A percentile compares a stretch with the other conserved stretches of the same genome.
Conservation (phyloP, 2,797 vertebrate genomes). For the Champsocephalus esox region DNA sequence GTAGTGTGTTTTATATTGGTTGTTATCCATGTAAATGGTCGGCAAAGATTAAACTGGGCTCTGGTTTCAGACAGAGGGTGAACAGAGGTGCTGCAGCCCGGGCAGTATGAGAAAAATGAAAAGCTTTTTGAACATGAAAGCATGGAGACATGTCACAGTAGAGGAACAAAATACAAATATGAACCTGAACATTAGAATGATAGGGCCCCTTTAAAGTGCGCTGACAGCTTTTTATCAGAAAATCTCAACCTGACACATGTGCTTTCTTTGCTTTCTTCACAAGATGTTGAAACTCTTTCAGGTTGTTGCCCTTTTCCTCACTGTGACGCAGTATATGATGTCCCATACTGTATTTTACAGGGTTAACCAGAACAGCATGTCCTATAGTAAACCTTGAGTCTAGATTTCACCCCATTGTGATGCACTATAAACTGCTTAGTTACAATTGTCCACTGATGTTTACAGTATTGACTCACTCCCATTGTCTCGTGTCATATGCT, state of each 20-base stretch:
- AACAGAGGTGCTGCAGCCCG: too few species aligned
- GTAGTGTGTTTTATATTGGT: too few species aligned
- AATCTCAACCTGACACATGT: slow-evolving; percentile 9
- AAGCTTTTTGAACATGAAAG: too few species aligned
- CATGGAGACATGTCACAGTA: too few species aligned
- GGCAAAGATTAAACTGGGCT: too few species aligned
- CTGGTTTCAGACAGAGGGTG: too few species aligned
- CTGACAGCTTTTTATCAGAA: slow-evolving; percentile 29
- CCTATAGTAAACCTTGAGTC: slow-evolving; percentile 76
- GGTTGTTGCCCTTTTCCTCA: slow-evolving; percentile 9
- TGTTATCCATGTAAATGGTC: too few species aligned
- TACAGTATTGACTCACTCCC: slow-evolving; percentile 70
- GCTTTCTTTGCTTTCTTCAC: slow-evolving; percentile 6
- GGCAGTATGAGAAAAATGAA: too few species aligned
- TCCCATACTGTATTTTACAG: slow-evolving; percentile 30
- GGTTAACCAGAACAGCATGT: slow-evolving; percentile 58
- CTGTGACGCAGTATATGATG: slow-evolving; percentile 9
- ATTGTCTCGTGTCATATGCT: slow-evolving; percentile 71
- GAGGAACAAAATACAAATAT: too few species aligned
- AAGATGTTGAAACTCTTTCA: slow-evolving; percentile 23
- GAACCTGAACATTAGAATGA: too few species aligned
- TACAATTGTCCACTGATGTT: slow-evolving; percentile 68
- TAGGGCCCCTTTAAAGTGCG: slow-evolving; percentile 2
- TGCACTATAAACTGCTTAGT: slow-evolving; percentile 67
- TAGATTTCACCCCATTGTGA: slow-evolving; percentile 80